phyloP scores from a whole-genome alignment of 1,140 invertebrate species.

The Araneus ventricosus region DNA sequence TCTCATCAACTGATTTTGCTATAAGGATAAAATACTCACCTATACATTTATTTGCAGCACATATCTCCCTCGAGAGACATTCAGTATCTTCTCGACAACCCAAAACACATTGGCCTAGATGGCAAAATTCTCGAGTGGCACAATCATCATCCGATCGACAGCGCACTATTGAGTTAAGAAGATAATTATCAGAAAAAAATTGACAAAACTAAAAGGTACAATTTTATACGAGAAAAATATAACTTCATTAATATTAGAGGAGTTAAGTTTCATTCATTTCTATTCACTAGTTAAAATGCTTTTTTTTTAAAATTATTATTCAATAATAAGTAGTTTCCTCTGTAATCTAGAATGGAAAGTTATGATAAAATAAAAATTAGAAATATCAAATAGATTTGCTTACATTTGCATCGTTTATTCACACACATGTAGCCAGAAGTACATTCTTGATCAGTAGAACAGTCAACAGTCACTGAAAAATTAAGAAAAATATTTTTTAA shows the following conservation, averaged over 20 bases:
- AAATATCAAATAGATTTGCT: conserved; percentile 80
- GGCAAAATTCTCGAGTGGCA: conserved; percentile 87
- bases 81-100: conserved; percentile 76
- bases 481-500: not conserved
- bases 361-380: not conserved
- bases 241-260: not conserved
- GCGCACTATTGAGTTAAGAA: conserved; percentile 78
- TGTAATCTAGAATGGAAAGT: too few relatives aligned
- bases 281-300: not conserved
- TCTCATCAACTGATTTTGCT: too few relatives aligned
- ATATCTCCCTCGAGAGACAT: conserved; percentile 77
- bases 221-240: not conserved
- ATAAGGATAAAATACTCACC: conserved; percentile 66
- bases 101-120: conserved; percentile 87
- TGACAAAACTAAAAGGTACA: not conserved
- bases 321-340: not conserved
- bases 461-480: conserved; percentile 74
- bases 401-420: conserved; percentile 88
- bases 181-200: too few relatives aligned
- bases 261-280: not conserved
- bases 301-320: not conserved
- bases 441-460: conserved; percentile 83
- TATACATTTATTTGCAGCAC: conserved; percentile 76
- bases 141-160: conserved; percentile 91
- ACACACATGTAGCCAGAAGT: conserved; percentile 94